phyloP scores from a whole-genome alignment of 2,113 vertebrate species.

The Psittacula cyanocephala region DNA sequence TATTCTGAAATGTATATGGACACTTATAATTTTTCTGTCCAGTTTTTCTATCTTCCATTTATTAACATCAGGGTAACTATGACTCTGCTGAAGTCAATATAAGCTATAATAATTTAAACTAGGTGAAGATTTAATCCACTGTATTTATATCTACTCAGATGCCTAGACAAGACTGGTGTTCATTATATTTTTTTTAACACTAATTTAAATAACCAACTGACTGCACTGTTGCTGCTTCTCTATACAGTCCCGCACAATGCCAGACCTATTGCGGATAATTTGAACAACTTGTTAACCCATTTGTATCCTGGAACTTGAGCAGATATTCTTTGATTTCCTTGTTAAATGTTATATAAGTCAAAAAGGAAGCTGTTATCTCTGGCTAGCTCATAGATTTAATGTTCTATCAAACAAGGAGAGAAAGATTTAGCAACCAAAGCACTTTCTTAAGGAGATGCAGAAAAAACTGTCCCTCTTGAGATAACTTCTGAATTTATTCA shows the following conservation, averaged over 20 bases:
- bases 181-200: background rate
- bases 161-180: background rate
- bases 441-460: background rate
- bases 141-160: background rate
- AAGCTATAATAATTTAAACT: background rate
- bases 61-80: background rate
- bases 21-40: background rate
- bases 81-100: background rate
- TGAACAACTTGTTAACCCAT: background rate
- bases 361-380: background rate
- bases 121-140: background rate
- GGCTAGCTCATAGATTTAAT: background rate
- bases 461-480: background rate
- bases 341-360: background rate
- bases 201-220: background rate
- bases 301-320: background rate
- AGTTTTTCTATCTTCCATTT: background rate
- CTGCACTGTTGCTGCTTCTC: background rate
- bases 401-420: background rate
- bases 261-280: background rate
- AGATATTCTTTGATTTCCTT: background rate
- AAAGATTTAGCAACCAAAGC: background rate
- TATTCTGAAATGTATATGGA: background rate
- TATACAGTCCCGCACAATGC: background rate
- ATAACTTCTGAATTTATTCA: background rate